Percentiles rank a stretch among this genome's conserved stretches.
Conservation (phyloP, 2,113 vertebrate species). For the Haemorhous mexicanus region DNA sequence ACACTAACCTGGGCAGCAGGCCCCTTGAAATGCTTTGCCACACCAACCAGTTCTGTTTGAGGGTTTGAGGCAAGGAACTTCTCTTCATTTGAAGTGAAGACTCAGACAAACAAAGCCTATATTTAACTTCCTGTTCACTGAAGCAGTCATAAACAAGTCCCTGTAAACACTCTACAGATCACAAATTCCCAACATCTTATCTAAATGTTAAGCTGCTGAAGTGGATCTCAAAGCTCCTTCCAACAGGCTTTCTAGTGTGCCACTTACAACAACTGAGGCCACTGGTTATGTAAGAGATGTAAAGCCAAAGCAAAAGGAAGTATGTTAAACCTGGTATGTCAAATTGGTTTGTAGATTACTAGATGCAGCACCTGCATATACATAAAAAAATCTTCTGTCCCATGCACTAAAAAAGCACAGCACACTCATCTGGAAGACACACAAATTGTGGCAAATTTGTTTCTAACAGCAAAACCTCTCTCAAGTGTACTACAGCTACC, state of each 20-base stretch:
- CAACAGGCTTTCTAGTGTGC: not conserved
- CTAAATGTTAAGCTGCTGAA: conserved; percentile 42
- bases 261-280: not conserved
- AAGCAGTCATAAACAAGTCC: not conserved
- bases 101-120: not conserved
- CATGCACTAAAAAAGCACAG: not conserved
- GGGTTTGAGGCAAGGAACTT: not conserved
- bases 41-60: not conserved
- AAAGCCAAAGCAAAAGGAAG: not conserved
- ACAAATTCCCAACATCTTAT: conserved; percentile 1
- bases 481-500: not conserved
- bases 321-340: not conserved
- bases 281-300: not conserved
- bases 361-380: not conserved
- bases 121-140: conserved; percentile 19
- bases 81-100: not conserved
- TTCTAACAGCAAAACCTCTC: not conserved
- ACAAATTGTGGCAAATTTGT: not conserved
- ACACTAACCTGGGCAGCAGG: not conserved
- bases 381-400: not conserved
- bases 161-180: not conserved
- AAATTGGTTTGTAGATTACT: not conserved
- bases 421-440: not conserved
- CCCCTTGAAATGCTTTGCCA: not conserved
- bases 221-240: conserved; percentile 26